Evolutionary conservation across 1,140 invertebrate species (phyloP).

Genomic region (Drosophila orena): DNA sequence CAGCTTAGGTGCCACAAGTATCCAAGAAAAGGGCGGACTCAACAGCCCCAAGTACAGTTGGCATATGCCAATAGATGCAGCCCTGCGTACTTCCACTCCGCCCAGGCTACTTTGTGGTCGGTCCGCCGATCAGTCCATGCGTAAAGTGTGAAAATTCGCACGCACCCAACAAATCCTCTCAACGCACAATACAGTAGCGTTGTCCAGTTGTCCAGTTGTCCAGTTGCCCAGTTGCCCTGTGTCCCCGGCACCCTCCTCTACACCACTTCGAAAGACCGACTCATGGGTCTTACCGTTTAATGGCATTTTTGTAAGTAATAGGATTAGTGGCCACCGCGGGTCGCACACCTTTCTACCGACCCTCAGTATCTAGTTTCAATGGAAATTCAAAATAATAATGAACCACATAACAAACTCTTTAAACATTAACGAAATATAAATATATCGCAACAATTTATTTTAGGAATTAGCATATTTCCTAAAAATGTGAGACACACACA

Average conservation of each 20-base stretch:
- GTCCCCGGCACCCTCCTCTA: not conserved
- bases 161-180: constrained; percentile 24
- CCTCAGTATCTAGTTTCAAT: constrained; percentile 5
- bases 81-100: constrained; percentile 25
- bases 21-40: constrained; percentile 3
- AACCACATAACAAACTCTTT: too few relatives aligned
- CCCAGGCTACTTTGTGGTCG: not conserved
- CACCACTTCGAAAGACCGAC: not conserved
- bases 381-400: not conserved
- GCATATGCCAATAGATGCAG: constrained; percentile 16
- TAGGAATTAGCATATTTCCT: too few relatives aligned
- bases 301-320: constrained; percentile 58
- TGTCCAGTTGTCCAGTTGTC: too few relatives aligned
- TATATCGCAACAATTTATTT: too few relatives aligned
- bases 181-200: constrained; percentile 7
- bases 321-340: constrained; percentile 49
- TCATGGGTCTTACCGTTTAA: constrained; percentile 39
- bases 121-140: constrained; percentile 25
- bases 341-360: constrained; percentile 34
- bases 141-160: constrained; percentile 55
- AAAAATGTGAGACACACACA: too few relatives aligned
- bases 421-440: too few relatives aligned
- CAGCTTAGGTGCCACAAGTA: constrained; percentile 25
- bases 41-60: constrained; percentile 2
- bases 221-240: too few relatives aligned